Conservation (phyloP, 1,140 invertebrate genomes). For the Leucophenga varia region DNA sequence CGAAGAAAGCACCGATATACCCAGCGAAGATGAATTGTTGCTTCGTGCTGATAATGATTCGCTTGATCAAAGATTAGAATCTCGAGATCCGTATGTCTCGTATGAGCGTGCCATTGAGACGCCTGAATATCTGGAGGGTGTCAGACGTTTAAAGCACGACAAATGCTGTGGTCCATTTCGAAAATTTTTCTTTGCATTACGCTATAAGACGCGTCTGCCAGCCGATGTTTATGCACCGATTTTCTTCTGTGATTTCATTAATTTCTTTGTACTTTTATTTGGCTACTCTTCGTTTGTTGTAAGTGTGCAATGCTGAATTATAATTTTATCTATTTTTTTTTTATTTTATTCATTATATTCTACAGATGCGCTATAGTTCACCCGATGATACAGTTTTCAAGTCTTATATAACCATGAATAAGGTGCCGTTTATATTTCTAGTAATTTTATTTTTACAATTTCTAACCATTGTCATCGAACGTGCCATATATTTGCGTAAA, state of each 20-base stretch:
- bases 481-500: slow-evolving; percentile 92
- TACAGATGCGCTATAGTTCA: slow-evolving; percentile 67
- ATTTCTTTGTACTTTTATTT: slow-evolving; percentile 94
- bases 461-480: slow-evolving; percentile 88
- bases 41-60: slow-evolving; percentile 45
- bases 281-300: slow-evolving; percentile 91
- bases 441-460: slow-evolving; percentile 94
- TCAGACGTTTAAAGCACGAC: slow-evolving; percentile 57
- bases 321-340: not conserved
- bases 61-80: slow-evolving; percentile 28
- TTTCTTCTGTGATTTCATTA: slow-evolving; percentile 98
- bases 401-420: slow-evolving; percentile 87
- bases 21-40: slow-evolving; percentile 32
- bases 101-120: slow-evolving; percentile 59
- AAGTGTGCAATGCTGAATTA: slow-evolving; percentile 58
- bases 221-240: slow-evolving; percentile 96
- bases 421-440: slow-evolving; percentile 92
- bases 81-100: no score
- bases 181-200: slow-evolving; percentile 73
- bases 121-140: slow-evolving; percentile 61
- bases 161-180: slow-evolving; percentile 65
- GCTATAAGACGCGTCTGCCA: slow-evolving; percentile 72
- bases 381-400: slow-evolving; percentile 74
- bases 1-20: no score
- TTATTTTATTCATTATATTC: slow-evolving; percentile 28